A percentile compares a stretch with the other conserved stretches of the same genome.
These are phyloP conservation scores for Todiramphus chloris DNA, from an alignment of 2,113 vertebrate genomes.

Conservation along the genomic window DNA sequence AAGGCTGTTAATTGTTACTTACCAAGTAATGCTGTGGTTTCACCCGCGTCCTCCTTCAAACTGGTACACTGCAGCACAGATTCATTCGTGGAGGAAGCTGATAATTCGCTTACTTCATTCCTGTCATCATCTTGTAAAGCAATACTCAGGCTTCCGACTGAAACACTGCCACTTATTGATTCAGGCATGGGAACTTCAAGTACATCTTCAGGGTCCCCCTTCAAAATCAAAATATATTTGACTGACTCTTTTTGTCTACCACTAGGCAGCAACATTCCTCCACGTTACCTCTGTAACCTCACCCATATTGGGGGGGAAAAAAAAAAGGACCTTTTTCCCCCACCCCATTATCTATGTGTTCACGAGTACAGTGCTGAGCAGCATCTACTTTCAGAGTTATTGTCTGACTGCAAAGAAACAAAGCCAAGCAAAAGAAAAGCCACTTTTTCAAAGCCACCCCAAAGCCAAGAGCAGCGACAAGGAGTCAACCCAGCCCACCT, in stretches of 20 bases:
- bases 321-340: background rate
- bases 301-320: background rate
- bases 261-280: background rate
- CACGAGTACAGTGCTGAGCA: background rate
- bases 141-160: conserved; percentile 62
- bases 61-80: conserved; percentile 42
- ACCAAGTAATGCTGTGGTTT: conserved; percentile 78
- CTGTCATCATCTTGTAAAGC: conserved; percentile 66
- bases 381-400: background rate
- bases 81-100: conserved; percentile 57
- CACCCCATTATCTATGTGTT: rapidly evolving
- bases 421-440: background rate
- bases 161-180: conserved; percentile 60
- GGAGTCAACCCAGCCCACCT: background rate
- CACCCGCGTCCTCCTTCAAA: conserved; percentile 72
- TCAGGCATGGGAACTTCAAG: conserved; percentile 70
- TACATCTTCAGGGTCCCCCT: conserved; percentile 74
- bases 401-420: background rate
- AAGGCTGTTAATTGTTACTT: background rate
- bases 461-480: background rate
- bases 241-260: background rate
- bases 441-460: background rate
- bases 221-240: conserved; percentile 31
- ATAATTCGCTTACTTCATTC: conserved; percentile 57
- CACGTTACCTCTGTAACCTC: background rate